Evolutionary conservation across 2,888 invertebrate species (phyloP), one percentile per base, ranked within the genome.

Genomic region (Sphaeridia pumilis): DNA sequence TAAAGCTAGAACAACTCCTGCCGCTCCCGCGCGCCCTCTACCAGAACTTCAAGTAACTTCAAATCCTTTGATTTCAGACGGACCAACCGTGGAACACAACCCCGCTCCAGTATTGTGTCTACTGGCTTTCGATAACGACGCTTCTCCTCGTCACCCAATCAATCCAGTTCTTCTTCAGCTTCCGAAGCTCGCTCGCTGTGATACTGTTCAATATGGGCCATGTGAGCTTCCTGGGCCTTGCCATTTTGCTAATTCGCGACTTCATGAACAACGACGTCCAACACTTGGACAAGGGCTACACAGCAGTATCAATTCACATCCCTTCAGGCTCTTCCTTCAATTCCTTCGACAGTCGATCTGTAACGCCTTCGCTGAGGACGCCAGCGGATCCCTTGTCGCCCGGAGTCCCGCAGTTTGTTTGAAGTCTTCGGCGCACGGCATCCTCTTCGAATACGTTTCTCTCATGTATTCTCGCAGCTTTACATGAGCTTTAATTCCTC

Each of bases 91-190:
- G 38, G 38, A 17, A 38, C 17, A 20, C 10, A 14, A 35, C 46
- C 14, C 26, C 50, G 17, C 34, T 50, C 17, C 50, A 50, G 12
- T 50, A 45, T 20, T 31, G 31, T 31, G 24, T 31, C 43, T 50
- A 50, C 45, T 50, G 50, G 50, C 36, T 44, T 21, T 45, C 44
- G 20, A 44, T 50, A 22, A 45, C 50, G 10, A 44, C 44, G 21
- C 17, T 50, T 35, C 20, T 50, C 22, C 28, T 45, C 35, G 24
- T 45, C 2, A 45, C 44, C 24, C 26, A 45, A 24, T 44, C 44
- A 25, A 22, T 50, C 21, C 50, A 50, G 28, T 50, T 50, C 35
- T 50, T 50, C 50, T 50, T 50, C 50, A 50, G 50, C 22, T 50
- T 50, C 21, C 35, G 45, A 4, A 45, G 45, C n/a, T 50, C 50